Evolutionary conservation across 2,113 vertebrate genomes (phyloP).

Genomic region (Chroicocephalus ridibundus): DNA sequence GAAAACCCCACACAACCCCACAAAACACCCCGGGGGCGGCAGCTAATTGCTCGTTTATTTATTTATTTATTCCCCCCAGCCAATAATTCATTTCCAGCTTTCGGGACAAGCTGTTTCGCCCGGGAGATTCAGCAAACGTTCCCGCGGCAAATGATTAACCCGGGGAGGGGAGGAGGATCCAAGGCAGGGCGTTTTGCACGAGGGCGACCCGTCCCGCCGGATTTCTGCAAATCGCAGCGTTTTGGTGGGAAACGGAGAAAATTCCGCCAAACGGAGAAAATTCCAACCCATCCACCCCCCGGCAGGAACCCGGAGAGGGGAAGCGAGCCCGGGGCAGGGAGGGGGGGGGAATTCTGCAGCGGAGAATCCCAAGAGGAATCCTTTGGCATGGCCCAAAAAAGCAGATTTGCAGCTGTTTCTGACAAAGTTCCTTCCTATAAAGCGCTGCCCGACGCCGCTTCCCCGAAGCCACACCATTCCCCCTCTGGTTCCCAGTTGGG

Average conservation of each 20-base stretch:
- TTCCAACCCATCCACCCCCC: no score
- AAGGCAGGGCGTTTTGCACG: neutral
- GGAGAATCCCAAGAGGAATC: neutral
- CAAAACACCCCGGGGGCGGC: neutral
- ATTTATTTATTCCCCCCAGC: neutral
- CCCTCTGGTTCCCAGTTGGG: accelerated
- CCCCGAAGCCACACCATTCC: neutral
- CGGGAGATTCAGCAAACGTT: neutral
- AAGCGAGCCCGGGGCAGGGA: neutral
- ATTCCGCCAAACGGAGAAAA: neutral
- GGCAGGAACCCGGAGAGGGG: neutral
- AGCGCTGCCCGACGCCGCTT: neutral
- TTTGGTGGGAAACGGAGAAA: neutral
- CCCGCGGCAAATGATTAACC: neutral
- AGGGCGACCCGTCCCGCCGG: accelerated
- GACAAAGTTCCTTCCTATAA: neutral
- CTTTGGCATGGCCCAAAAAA: neutral
- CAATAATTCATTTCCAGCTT: neutral
- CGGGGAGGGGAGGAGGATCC: neutral
- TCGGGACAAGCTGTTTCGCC: accelerated
- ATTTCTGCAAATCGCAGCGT: neutral
- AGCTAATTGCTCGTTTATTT: neutral
- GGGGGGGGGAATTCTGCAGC: neutral
- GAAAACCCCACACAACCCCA: neutral
- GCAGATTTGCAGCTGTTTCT: neutral